Conservation (phyloP, 1,140 invertebrate genomes). For the Drosophila carrolli region DNA sequence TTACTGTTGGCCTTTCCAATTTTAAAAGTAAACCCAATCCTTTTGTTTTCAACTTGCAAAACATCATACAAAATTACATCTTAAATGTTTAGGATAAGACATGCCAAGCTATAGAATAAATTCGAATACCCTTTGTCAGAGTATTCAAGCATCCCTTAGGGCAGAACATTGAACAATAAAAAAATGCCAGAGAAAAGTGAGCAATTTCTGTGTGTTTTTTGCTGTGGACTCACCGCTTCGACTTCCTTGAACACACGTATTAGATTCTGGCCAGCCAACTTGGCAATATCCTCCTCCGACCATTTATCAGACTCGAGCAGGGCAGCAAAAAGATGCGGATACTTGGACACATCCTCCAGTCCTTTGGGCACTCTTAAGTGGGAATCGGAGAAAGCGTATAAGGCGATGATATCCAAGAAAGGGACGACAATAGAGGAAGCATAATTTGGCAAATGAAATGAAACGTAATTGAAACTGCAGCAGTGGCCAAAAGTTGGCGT, state of each 20-base stretch:
- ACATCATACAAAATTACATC: background rate
- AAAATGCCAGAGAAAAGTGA: conserved; percentile 52
- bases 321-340: conserved; percentile 90
- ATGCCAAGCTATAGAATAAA: background rate
- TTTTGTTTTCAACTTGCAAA: too few relatives aligned
- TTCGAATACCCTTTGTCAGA: conserved; percentile 11
- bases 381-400: background rate
- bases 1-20: too few relatives aligned
- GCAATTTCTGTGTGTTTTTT: conserved; percentile 39
- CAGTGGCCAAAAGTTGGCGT: conserved; percentile 1
- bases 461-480: conserved; percentile 27
- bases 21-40: too few relatives aligned
- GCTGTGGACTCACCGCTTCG: conserved; percentile 87
- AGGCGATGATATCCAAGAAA: background rate
- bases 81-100: background rate
- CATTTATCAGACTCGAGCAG: conserved; percentile 89
- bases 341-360: conserved; percentile 93
- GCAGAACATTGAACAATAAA: conserved; percentile 45
- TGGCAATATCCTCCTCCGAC: conserved; percentile 90
- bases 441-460: conserved; percentile 45
- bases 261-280: conserved; percentile 91
- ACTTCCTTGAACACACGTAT: conserved; percentile 91
- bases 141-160: conserved; percentile 19
- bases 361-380: conserved; percentile 88
- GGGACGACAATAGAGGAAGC: conserved; percentile 1